Evolutionary conservation across 2,888 invertebrate species (phyloP).

Genomic region (Bibio marci): DNA sequence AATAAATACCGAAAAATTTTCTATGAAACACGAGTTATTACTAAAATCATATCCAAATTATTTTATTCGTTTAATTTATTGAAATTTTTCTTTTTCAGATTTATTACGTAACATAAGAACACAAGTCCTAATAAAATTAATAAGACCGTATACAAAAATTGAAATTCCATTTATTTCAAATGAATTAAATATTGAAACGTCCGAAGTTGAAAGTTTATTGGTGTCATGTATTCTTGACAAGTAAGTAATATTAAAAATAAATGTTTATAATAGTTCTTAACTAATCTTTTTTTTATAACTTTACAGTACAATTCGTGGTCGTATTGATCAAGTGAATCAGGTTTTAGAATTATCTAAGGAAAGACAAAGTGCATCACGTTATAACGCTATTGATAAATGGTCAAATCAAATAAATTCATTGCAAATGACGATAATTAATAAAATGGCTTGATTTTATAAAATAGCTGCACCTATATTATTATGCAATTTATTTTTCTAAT

Average conservation of each 20-base stretch:
- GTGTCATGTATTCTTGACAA: constrained; percentile 97
- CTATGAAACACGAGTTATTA: background rate
- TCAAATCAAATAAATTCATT: constrained; percentile 76
- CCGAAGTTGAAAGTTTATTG: constrained; percentile 88
- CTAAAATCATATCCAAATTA: background rate
- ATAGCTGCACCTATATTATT: too few species aligned
- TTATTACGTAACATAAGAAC: constrained; percentile 88
- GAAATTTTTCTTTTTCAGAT: constrained; percentile 35
- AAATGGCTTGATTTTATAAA: constrained; percentile 60
- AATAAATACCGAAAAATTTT: background rate
- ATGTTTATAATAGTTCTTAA: background rate
- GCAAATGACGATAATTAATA: constrained; percentile 80
- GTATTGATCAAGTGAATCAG: constrained; percentile 87
- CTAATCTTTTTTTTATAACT: constrained; percentile 5
- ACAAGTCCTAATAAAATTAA: constrained; percentile 90
- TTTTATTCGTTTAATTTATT: background rate
- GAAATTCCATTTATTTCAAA: constrained; percentile 96
- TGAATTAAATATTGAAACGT: constrained; percentile 80
- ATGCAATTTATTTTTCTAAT: too few species aligned
- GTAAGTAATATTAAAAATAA: constrained; percentile 36
- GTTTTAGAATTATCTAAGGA: constrained; percentile 75
- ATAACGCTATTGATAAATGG: constrained; percentile 91
- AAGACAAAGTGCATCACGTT: constrained; percentile 68
- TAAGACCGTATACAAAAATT: constrained; percentile 94
- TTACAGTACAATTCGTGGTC: constrained; percentile 63